Conservation (phyloP, 2,888 invertebrate genomes). For the Rhyacophila evoluta region DNA sequence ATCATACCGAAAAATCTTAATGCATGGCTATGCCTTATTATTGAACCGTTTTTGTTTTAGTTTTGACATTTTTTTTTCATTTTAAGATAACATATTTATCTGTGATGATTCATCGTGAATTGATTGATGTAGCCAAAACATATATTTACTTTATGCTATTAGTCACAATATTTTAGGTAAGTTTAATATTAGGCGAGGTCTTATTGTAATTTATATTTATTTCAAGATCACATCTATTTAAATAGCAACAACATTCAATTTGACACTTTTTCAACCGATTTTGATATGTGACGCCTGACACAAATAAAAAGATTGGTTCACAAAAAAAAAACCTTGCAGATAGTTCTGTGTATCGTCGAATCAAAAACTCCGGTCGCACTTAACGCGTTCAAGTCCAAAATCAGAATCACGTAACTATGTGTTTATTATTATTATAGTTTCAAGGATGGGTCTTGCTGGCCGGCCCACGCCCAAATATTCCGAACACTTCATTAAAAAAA, state of each 20-base stretch:
- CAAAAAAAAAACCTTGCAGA: constrained; percentile 4
- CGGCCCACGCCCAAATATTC: constrained; percentile 25
- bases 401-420: constrained; percentile 21
- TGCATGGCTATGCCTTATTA: too few species aligned
- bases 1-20: too few species aligned
- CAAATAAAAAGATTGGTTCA: constrained; percentile 1
- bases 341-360: neutral
- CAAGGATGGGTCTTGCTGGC: constrained; percentile 6
- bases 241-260: neutral
- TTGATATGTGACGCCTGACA: constrained; percentile 19
- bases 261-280: constrained; percentile 7
- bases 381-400: constrained; percentile 6
- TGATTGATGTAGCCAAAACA: too few species aligned
- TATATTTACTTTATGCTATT: neutral
- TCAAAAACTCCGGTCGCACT: neutral
- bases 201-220: neutral
- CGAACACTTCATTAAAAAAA: constrained; percentile 9
- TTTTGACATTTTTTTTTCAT: too few species aligned
- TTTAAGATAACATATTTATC: too few species aligned
- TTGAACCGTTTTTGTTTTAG: too few species aligned
- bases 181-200: neutral
- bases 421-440: constrained; percentile 17
- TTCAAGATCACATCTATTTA: neutral
- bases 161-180: neutral
- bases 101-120: too few species aligned